These are phyloP conservation scores for Lipotes vexillifer DNA, from an alignment of 2,113 vertebrate species.

Conservation along the genomic window DNA sequence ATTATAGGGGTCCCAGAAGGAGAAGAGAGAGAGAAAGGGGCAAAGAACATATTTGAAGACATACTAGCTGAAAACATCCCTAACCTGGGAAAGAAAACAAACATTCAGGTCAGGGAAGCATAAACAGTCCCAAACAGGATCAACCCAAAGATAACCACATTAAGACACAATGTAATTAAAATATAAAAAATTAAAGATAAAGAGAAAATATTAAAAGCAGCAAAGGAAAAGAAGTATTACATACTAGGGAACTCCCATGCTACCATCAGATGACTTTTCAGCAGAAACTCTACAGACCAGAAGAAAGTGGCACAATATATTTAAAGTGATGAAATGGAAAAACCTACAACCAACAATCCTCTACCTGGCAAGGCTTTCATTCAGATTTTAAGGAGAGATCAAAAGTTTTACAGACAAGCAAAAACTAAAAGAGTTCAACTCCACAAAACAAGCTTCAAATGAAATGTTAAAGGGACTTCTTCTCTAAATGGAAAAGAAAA, in stretches of 20 bases:
- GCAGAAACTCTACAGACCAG: background rate
- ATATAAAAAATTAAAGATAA: background rate
- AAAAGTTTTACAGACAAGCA: background rate
- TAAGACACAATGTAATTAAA: background rate
- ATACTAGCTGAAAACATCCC: background rate
- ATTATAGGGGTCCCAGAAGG: background rate
- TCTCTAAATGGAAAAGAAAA: no score
- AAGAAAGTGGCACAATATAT: background rate
- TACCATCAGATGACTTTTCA: background rate
- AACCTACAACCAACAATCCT: background rate
- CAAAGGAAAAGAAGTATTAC: background rate
- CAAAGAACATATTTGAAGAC: background rate
- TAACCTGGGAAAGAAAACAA: background rate
- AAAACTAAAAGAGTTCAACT: no score
- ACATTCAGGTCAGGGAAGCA: background rate
- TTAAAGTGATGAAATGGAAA: background rate
- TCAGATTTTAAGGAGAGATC: background rate
- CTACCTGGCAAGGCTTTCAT: background rate
- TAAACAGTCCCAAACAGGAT: background rate
- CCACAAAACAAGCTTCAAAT: no score
- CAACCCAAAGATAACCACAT: background rate
- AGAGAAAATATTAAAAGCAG: background rate
- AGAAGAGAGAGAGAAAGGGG: background rate
- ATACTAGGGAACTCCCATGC: background rate
- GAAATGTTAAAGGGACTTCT: no score